Conservation (phyloP, 2,797 vertebrate species). For the Anniella stebbinsi region DNA sequence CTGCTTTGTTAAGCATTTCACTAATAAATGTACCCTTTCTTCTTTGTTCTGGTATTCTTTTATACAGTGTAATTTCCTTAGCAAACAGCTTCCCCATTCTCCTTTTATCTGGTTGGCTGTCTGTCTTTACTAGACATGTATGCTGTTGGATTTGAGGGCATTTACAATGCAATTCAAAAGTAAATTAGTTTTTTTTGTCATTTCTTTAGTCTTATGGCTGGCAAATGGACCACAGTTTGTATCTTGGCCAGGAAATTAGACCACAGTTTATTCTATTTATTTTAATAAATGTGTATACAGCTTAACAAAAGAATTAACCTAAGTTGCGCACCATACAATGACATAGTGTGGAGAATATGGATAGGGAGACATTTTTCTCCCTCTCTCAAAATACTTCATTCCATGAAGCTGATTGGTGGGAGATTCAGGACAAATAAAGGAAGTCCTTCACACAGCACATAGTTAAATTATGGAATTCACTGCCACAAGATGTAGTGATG, state of each 20-base stretch:
- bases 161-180: background rate
- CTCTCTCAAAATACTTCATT: no score
- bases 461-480: no score
- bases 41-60: background rate
- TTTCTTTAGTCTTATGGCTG: background rate
- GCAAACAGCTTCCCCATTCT: background rate
- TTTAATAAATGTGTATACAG: no score
- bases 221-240: background rate
- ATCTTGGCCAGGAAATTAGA: background rate
- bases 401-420: no score
- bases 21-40: slow-evolving; percentile 19
- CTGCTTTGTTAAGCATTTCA: background rate
- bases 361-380: no score
- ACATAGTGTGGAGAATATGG: no score
- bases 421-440: no score
- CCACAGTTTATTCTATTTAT: no score
- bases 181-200: background rate
- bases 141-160: background rate
- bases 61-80: background rate
- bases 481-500: no score
- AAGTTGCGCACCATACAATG: no score
- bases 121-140: background rate
- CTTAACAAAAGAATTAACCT: no score
- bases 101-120: background rate
- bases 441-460: no score